Base-by-base conservation (phyloP, 2,797 vertebrate species). In the Pogoniulus pusillus region DNA sequence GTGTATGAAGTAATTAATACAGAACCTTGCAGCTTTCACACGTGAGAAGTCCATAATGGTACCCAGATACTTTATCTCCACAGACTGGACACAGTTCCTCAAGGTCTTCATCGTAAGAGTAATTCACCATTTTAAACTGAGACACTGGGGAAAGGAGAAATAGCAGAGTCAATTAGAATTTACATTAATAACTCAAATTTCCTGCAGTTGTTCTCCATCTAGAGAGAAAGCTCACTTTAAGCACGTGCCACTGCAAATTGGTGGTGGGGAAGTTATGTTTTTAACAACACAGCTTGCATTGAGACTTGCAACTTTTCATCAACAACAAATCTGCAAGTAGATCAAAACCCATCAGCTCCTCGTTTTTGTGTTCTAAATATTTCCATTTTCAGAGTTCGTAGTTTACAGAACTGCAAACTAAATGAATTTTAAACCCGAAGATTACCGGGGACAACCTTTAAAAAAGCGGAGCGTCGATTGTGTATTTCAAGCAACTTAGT, bases 81-180 rank as follows among this genome's bases (percentile, higher is more conserved):
- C 99, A 99, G 90, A 99, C 99, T 10, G 99, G 99, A 97, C 99
- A 99, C 95, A 99, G 98, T 95, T 99, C 99, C 96, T 99, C 99
- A 89, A 99, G 96, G 93, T 99, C 99, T 97, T 99, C 99, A 95
- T 99, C 99, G 10, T 99, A 99, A 65, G 99, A 98, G 96, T 99
- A 99, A 98, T 99, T 99, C 98, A 99, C 99, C 99, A 99, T 99
- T 98, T 99, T 99, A 98, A 99, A 98, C 96, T 99, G 99, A 96
- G 98, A 98, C 80, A 98, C 99, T 99, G 97, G 65, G 71, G 89
- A 90, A 93, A 95, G 58, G 73, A 96, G 63, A 90, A 94, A 95
- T 23, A 87, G 73, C 53, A 93, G 20, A 85, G 45, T 69, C 55
- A 66, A 35, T 95, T 87, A 94, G 82, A 69, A 90, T 49, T 77